A percentile compares a stretch with the other conserved stretches of the same genome.
Evolutionary conservation across 2,888 invertebrate species (phyloP).

Genomic region (Teinopalpus imperialis): DNA sequence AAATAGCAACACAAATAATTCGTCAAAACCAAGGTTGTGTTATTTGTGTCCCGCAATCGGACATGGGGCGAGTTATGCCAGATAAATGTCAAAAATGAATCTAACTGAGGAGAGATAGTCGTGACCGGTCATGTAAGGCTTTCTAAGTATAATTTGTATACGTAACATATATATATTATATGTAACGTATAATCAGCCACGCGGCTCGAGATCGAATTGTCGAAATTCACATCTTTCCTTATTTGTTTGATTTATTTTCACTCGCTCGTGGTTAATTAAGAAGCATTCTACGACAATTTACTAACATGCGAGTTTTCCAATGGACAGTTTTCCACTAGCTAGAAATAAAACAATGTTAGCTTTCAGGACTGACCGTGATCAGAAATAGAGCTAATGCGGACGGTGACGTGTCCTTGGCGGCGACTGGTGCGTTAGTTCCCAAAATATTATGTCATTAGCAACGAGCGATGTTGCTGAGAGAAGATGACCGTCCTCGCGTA

Average conservation of each 20-base stretch:
- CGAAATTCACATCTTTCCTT: too few species aligned
- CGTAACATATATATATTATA: too few species aligned
- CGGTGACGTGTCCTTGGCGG: constrained; percentile 72
- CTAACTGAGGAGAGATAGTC: too few species aligned
- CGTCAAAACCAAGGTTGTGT: constrained; percentile 28
- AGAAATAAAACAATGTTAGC: constrained; percentile 78
- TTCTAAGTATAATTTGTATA: too few species aligned
- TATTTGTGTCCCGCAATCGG: constrained; percentile 30
- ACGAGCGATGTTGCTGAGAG: constrained; percentile 27
- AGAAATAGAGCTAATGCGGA: constrained; percentile 65
- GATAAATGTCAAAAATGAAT: too few species aligned
- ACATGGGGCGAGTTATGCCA: constrained; percentile 40
- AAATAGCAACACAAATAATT: constrained; percentile 16
- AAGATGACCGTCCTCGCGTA: constrained; percentile 24
- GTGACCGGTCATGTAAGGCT: too few species aligned
- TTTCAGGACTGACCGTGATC: constrained; percentile 71
- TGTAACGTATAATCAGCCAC: too few species aligned
- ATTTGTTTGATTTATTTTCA: background rate
- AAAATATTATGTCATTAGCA: constrained; percentile 71
- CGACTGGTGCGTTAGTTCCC: constrained; percentile 45
- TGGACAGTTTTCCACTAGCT: constrained; percentile 60
- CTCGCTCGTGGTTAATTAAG: background rate
- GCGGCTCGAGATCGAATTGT: too few species aligned
- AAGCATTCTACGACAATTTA: constrained; percentile 30
- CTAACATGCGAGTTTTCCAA: constrained; percentile 58